Evolutionary conservation across 2,888 invertebrate genomes (phyloP).

Genomic region (Lasius fuliginosus): DNA sequence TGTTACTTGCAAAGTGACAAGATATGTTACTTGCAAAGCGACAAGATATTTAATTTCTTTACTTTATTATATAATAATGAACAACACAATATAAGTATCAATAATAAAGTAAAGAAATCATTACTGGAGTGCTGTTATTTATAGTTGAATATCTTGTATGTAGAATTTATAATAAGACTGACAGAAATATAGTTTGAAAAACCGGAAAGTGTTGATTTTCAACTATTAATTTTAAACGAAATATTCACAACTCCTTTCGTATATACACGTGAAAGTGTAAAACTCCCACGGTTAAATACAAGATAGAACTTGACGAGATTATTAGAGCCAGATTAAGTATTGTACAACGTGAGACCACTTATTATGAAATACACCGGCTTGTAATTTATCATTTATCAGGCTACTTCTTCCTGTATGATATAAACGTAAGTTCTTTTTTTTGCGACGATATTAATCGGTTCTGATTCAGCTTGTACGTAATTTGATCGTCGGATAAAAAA

Average conservation of each 20-base stretch:
- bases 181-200: not conserved
- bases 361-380: slow-evolving; percentile 35
- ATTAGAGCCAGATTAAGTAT: not conserved
- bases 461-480: slow-evolving; percentile 30
- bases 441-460: slow-evolving; percentile 17
- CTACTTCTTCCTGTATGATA: slow-evolving; percentile 39
- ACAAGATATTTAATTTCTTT: not conserved
- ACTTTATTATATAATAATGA: not conserved
- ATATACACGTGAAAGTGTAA: not conserved
- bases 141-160: not conserved
- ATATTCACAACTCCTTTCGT: not conserved
- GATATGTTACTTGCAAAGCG: not conserved
- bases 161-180: not conserved
- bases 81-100: not conserved
- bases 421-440: slow-evolving; percentile 1
- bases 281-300: not conserved
- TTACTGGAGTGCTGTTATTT: too few species aligned
- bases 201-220: not conserved
- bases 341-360: slow-evolving; percentile 5
- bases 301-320: slow-evolving; percentile 9
- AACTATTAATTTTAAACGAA: not conserved
- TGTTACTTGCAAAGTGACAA: not conserved
- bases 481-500: slow-evolving; percentile 20
- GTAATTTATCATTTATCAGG: slow-evolving; percentile 40
- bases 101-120: too few species aligned